Evolutionary conservation across 2,113 vertebrate species (phyloP).

Genomic region (Tonatia bakeri): DNA sequence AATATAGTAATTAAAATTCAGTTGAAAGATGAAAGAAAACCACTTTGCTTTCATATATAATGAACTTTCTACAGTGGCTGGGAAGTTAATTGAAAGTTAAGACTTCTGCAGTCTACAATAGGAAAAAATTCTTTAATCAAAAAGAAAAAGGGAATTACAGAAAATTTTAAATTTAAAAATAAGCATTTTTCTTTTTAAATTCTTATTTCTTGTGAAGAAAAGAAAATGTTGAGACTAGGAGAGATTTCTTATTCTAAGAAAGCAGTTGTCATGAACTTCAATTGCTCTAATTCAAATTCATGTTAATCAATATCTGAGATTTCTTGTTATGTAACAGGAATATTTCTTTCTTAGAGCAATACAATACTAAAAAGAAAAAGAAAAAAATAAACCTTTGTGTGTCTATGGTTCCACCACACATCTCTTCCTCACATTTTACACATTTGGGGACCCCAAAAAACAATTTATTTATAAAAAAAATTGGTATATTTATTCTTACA

Average conservation of each 20-base stretch:
- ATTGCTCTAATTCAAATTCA: not conserved
- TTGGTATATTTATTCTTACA: no score
- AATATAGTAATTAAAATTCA: constrained; percentile 24
- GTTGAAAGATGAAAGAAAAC: constrained; percentile 46
- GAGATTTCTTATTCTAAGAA: not conserved
- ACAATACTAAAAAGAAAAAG: not conserved
- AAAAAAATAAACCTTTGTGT: not conserved
- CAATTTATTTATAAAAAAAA: no score
- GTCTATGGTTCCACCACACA: not conserved
- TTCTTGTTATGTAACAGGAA: not conserved
- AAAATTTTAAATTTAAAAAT: not conserved
- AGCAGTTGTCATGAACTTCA: not conserved
- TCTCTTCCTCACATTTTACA: not conserved
- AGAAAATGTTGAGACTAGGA: not conserved
- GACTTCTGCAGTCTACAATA: not conserved
- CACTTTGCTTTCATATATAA: constrained; percentile 37
- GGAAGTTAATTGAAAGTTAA: constrained; percentile 38
- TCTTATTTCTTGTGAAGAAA: constrained; percentile 10
- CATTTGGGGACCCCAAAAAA: no score
- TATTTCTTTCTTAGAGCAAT: not conserved
- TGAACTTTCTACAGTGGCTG: not conserved
- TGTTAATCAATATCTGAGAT: not conserved
- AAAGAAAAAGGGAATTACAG: constrained; percentile 35
- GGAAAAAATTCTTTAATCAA: constrained; percentile 43
- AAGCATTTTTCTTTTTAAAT: not conserved